Evolutionary conservation across 2,113 vertebrate genomes (phyloP).

Genomic region (Hymenochirus boettgeri): DNA sequence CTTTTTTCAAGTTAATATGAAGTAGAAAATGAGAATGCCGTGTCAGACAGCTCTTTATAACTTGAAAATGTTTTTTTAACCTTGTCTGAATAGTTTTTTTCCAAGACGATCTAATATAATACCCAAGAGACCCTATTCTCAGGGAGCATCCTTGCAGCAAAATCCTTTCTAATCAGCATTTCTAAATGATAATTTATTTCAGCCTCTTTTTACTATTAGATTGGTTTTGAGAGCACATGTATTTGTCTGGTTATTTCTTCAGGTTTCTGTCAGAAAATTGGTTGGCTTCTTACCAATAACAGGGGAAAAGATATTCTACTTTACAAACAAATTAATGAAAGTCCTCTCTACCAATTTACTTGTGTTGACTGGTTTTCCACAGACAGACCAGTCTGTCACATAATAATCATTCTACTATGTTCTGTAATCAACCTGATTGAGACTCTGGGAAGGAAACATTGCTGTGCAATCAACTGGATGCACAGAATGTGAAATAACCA

Average conservation of each 20-base stretch:
- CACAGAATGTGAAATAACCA: constrained; percentile 44
- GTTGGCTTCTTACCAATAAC: constrained; percentile 18
- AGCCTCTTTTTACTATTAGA: constrained; percentile 35
- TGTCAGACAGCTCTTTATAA: constrained; percentile 39
- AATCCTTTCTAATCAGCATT: constrained; percentile 44
- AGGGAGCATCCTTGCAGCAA: constrained; percentile 43
- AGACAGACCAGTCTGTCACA: constrained; percentile 53
- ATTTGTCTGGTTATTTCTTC: constrained; percentile 46
- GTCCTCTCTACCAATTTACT: constrained; percentile 41
- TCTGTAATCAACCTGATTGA: constrained; percentile 54
- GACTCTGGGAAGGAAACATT: constrained; percentile 41
- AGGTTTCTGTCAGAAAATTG: constrained; percentile 39
- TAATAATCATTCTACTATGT: constrained; percentile 46
- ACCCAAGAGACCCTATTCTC: constrained; percentile 31
- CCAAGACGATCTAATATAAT: constrained; percentile 45
- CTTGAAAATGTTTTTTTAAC: constrained; percentile 40
- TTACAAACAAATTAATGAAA: constrained; percentile 53
- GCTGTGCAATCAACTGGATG: constrained; percentile 47
- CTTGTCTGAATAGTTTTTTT: constrained; percentile 42
- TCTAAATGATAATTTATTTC: constrained; percentile 48
- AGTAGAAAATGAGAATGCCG: constrained; percentile 37
- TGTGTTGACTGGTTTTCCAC: constrained; percentile 47
- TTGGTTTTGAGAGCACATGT: constrained; percentile 21
- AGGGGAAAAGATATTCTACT: constrained; percentile 38
- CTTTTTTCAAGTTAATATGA: constrained; percentile 38